Conservation (phyloP, 2,888 invertebrate genomes). For the Melangyna quadrimaculata region DNA sequence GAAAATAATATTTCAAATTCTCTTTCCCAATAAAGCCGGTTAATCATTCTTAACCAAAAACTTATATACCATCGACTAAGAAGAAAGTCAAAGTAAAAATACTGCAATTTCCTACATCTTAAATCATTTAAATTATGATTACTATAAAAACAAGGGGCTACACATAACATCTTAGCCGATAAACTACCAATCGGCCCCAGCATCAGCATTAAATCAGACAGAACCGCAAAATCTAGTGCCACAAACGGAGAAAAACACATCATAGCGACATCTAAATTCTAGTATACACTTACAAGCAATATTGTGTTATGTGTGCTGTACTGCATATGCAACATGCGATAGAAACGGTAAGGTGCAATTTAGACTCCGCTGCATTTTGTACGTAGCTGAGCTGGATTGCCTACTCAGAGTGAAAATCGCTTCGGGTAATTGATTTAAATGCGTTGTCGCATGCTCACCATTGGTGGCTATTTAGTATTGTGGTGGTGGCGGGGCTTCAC, state of each 20-base stretch:
- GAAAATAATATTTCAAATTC: neutral
- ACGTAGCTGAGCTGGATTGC: constrained; percentile 32
- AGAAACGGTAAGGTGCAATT: constrained; percentile 49
- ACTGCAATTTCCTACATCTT: constrained; percentile 47
- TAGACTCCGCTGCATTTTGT: no score
- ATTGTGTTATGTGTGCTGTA: neutral
- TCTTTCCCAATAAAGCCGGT: neutral
- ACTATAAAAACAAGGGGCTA: constrained; percentile 24
- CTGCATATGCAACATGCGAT: constrained; percentile 13
- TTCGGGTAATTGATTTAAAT: constrained; percentile 67
- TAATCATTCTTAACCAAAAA: neutral
- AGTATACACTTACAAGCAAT: constrained; percentile 65
- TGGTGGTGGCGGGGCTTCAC: constrained; percentile 5
- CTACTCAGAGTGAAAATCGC: constrained; percentile 64
- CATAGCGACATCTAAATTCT: constrained; percentile 67
- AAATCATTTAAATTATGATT: constrained; percentile 66
- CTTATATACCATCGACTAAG: neutral
- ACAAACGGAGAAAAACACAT: constrained; percentile 36
- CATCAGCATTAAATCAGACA: neutral
- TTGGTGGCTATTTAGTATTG: constrained; percentile 20
- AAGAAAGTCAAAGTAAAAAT: neutral
- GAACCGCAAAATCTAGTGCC: neutral
- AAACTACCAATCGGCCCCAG: constrained; percentile 22
- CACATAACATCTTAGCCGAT: constrained; percentile 26
- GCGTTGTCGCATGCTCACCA: constrained; percentile 61